Percentiles rank a stretch among this genome's conserved stretches.
These are phyloP conservation scores for Epirrhoe tristata DNA, from an alignment of 2,888 invertebrate genomes.

Conservation along the genomic window DNA sequence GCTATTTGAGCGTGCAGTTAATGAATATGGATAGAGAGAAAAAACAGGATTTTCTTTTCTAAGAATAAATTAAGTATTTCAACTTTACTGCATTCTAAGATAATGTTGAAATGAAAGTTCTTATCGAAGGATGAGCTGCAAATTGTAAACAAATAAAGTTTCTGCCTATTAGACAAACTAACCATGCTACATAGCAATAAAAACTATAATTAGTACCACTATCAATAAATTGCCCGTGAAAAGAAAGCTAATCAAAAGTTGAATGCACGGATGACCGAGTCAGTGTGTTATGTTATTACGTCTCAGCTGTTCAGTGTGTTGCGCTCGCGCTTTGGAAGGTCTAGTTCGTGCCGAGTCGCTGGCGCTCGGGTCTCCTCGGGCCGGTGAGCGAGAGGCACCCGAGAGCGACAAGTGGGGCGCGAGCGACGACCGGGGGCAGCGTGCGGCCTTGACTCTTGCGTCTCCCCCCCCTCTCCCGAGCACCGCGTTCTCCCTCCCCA, in stretches of 20 bases:
- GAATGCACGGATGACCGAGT: slow-evolving; percentile 86
- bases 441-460: slow-evolving; percentile 90
- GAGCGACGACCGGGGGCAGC: slow-evolving; percentile 93
- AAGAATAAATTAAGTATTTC: slow-evolving; percentile 15
- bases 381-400: slow-evolving; percentile 66
- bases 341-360: slow-evolving; percentile 79
- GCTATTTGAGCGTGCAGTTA: slow-evolving; percentile 39
- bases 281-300: slow-evolving; percentile 85
- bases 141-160: slow-evolving; percentile 19
- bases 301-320: slow-evolving; percentile 81
- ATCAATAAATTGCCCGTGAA: slow-evolving; percentile 73
- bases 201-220: slow-evolving; percentile 50
- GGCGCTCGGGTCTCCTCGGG: slow-evolving; percentile 65
- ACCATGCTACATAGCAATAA: slow-evolving; percentile 23
- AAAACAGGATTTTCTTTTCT: slow-evolving; percentile 36
- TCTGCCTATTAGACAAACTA: slow-evolving; percentile 13
- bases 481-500: slow-evolving; percentile 54
- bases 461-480: slow-evolving; percentile 55
- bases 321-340: slow-evolving; percentile 83
- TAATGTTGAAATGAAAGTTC: slow-evolving; percentile 17
- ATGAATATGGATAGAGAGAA: slow-evolving; percentile 44
- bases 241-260: slow-evolving; percentile 85
- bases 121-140: neutral
- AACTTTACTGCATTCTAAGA: slow-evolving; percentile 22
- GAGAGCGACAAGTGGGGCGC: slow-evolving; percentile 81